Percentiles rank a stretch among this genome's conserved stretches.
Evolutionary conservation across 2,888 invertebrate species (phyloP).

Genomic region (Atrina japonica): DNA sequence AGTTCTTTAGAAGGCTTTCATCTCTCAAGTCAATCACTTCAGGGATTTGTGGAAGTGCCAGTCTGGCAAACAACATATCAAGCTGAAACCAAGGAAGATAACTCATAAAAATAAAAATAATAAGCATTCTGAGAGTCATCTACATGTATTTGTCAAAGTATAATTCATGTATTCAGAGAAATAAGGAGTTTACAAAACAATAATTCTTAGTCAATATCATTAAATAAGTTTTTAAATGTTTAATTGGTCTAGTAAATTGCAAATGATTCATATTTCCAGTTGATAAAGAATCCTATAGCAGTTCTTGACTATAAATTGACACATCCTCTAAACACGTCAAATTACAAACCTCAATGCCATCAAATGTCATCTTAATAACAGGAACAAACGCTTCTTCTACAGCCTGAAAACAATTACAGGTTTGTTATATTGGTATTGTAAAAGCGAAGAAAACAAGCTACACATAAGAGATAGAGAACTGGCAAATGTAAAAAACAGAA

Average conservation of each 20-base stretch:
- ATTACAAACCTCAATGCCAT: conserved; percentile 91
- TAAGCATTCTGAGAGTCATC: too few species aligned
- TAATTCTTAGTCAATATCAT: too few species aligned
- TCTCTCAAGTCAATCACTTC: conserved; percentile 94
- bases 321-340: neutral
- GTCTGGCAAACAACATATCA: conserved; percentile 97
- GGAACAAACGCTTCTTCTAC: conserved; percentile 99
- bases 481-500: neutral
- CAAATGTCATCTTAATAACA: conserved; percentile 99
- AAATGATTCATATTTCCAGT: too few species aligned
- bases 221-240: too few species aligned
- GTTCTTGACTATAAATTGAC: too few species aligned
- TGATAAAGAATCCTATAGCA: too few species aligned
- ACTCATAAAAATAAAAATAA: neutral
- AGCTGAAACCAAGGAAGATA: conserved; percentile 81
- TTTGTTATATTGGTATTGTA: neutral
- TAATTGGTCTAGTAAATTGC: too few species aligned
- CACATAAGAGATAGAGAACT: too few species aligned
- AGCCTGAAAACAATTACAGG: conserved; percentile 83
- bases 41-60: conserved; percentile 97
- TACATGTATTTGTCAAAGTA: too few species aligned
- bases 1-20: conserved; percentile 90
- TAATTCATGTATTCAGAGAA: too few species aligned
- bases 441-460: too few species aligned
- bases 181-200: too few species aligned